Percentiles rank a stretch among this genome's conserved stretches.
These are phyloP conservation scores for Microplitis manilae DNA, from an alignment of 2,888 invertebrate genomes.

Conservation along the genomic window DNA sequence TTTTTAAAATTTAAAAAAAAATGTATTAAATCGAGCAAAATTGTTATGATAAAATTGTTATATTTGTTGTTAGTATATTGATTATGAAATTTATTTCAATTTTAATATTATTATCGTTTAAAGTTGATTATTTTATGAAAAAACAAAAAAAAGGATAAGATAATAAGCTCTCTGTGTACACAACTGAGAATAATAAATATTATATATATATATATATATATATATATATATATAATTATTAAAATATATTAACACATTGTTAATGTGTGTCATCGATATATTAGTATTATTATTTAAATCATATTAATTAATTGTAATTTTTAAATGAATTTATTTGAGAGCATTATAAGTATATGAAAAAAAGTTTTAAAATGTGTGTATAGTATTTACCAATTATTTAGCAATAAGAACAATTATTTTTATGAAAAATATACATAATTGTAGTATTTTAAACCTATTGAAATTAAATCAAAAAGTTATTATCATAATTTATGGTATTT, in stretches of 20 bases:
- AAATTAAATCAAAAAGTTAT: too few species aligned
- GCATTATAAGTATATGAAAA: too few species aligned
- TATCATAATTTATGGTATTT: too few species aligned
- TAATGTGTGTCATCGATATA: not conserved
- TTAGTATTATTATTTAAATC: not conserved
- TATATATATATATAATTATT: not conserved
- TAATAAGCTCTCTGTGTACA: not conserved
- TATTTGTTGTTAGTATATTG: not conserved
- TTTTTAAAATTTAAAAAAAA: not conserved
- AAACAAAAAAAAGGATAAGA: not conserved
- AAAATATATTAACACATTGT: not conserved
- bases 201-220: not conserved
- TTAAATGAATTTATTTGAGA: not conserved
- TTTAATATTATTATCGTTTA: not conserved
- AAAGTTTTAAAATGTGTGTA: too few species aligned
- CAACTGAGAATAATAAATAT: not conserved
- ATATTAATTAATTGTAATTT: not conserved
- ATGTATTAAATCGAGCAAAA: not conserved
- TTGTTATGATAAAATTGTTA: not conserved
- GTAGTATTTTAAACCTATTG: too few species aligned
- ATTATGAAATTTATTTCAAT: not conserved
- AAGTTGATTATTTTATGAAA: not conserved
- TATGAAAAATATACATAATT: too few species aligned
- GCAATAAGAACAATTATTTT: too few species aligned
- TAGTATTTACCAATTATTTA: too few species aligned